Percentiles rank a stretch among this genome's conserved stretches.
These are phyloP conservation scores for Apostichopus japonicus DNA, from an alignment of 35 echinoderm and acorn worm genomes.

Conservation along the genomic window DNA sequence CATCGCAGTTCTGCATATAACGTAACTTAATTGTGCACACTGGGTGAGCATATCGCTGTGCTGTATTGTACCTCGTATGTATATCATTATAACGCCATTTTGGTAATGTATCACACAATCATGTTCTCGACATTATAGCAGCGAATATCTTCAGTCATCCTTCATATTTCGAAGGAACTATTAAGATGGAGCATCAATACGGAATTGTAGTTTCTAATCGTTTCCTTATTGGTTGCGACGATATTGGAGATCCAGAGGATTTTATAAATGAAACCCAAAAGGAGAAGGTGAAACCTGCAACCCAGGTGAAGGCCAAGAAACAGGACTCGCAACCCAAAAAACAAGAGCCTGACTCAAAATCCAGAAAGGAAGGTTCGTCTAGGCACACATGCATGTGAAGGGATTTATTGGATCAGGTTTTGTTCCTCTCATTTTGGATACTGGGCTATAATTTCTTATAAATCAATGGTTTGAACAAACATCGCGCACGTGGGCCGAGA, in stretches of 20 bases:
- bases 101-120: slow-evolving; percentile 52
- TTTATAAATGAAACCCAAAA: slow-evolving; percentile 70
- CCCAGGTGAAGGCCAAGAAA: slow-evolving; percentile 71
- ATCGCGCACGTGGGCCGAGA: background rate
- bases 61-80: background rate
- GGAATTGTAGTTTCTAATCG: slow-evolving; percentile 83
- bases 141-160: slow-evolving; percentile 92
- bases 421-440: no score
- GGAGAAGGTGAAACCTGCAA: slow-evolving; percentile 74
- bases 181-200: slow-evolving; percentile 82
- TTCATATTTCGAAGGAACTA: slow-evolving; percentile 77
- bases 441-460: no score
- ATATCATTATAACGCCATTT: slow-evolving; percentile 53
- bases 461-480: no score
- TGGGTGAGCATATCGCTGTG: background rate
- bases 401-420: no score
- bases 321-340: slow-evolving; percentile 66
- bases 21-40: background rate
- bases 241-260: slow-evolving; percentile 87
- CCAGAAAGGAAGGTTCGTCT: slow-evolving; percentile 72
- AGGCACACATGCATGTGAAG: background rate
- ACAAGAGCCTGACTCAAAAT: slow-evolving; percentile 78
- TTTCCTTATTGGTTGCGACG: slow-evolving; percentile 76
- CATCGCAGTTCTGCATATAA: background rate
- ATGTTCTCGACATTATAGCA: slow-evolving; percentile 76